Evolutionary conservation across 2,888 invertebrate genomes (phyloP), one percentile per base, ranked within the genome.

Genomic region (Trissonchulus latispiculum): DNA sequence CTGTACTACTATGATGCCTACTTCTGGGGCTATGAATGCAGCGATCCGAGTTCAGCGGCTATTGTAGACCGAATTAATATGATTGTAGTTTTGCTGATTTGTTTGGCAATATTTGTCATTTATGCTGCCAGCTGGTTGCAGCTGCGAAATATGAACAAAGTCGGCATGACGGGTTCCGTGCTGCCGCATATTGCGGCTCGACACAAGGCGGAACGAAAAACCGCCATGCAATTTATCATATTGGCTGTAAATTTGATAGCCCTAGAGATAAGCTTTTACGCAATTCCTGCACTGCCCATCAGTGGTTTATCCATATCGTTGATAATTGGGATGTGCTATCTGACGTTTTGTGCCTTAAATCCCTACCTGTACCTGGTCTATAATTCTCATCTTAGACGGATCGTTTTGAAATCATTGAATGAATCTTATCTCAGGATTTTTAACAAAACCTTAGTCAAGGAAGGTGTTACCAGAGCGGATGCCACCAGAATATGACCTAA

Each of bases 401-500:
- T 48, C 23, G 48, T 48, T 15, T 23, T 48, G 48, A 48, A 48
- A 48, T 74, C 1, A 72, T 28, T 35, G 33, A 64, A 18, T n/a
- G 48, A 1, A 66, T 18, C 32, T 18, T n/a, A 48, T 64, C 3
- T n/a, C 23, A 0, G 1, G 35, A 37, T 28, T 33, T 23, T 67
- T 37, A 18, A 36, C 18, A 48, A 18, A 32, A 35, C 8, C 18
- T 23, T 36, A n/a, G 23, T n/a, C n/a, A 23, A n/a, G n/a, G 35
- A 66, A n/a, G n/a, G 67, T 23, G 35, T 23, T n/a, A n/a, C 67
- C n/a, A n/a, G n/a, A 36, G n/a, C 23, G n/a, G n/a, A n/a, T 23
- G 23, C 23, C 70, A 64, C 70, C 23, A 18, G 71, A 72, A n/a
- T 72, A 23, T 71, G n/a, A 18, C 36, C 28, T 64, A 70, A 70